Evolutionary conservation across 2,888 invertebrate genomes (phyloP).

Genomic region (Philhelius pedissequus): DNA sequence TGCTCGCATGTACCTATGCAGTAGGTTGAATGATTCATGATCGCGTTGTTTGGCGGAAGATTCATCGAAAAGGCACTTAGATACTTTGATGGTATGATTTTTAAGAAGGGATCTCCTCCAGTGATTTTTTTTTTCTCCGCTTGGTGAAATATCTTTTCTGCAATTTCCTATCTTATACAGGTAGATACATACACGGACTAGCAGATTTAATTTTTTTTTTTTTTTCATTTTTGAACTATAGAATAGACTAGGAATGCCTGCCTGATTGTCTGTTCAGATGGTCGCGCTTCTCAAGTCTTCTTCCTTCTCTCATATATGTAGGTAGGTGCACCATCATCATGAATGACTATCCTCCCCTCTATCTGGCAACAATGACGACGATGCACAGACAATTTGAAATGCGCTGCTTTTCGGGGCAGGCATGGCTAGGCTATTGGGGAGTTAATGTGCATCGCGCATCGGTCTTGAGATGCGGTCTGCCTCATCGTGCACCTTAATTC

Average conservation of each 20-base stretch:
- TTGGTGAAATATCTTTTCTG: slow-evolving; percentile 27
- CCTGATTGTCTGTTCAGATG: slow-evolving; percentile 66
- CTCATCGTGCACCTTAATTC: slow-evolving; percentile 68
- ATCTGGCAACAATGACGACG: slow-evolving; percentile 24
- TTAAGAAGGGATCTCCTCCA: slow-evolving; percentile 48
- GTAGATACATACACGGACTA: not conserved
- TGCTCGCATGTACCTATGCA: not conserved
- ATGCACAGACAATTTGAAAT: slow-evolving; percentile 64
- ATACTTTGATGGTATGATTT: slow-evolving; percentile 56
- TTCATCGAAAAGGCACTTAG: slow-evolving; percentile 66
- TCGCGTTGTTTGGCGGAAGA: slow-evolving; percentile 57
- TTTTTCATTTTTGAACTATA: slow-evolving; percentile 35
- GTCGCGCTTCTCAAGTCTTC: slow-evolving; percentile 19
- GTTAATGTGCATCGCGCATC: slow-evolving; percentile 56
- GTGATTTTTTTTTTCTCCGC: not conserved
- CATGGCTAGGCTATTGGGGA: slow-evolving; percentile 55
- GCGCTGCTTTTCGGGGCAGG: slow-evolving; percentile 55
- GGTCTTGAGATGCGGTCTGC: slow-evolving; percentile 46
- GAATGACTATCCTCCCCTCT: slow-evolving; percentile 25
- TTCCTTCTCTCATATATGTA: not conserved
- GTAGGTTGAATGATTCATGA: slow-evolving; percentile 68
- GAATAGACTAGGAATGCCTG: slow-evolving; percentile 54
- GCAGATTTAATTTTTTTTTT: too few species aligned
- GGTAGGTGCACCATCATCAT: slow-evolving; percentile 3
- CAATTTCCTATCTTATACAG: slow-evolving; percentile 22